phyloP scores from a whole-genome alignment of 2,888 invertebrate species.

The Biston stratarius region DNA sequence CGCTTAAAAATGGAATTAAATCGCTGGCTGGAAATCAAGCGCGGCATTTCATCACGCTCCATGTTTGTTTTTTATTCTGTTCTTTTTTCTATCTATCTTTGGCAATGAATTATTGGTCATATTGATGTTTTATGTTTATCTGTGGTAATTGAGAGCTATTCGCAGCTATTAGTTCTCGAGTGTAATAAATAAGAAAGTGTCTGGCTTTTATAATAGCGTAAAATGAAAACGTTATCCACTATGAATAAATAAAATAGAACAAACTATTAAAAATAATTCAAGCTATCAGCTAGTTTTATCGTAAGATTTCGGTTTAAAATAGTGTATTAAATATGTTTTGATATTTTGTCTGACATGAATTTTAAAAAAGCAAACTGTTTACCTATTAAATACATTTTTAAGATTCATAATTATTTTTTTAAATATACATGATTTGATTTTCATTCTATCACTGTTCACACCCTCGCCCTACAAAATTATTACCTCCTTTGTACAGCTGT shows the following conservation, averaged over 20 bases:
- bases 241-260: constrained; percentile 8
- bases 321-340: too few relatives aligned
- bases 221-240: constrained; percentile 6
- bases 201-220: constrained; percentile 6
- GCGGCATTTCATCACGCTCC: constrained; percentile 58
- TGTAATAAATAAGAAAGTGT: constrained; percentile 24
- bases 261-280: neutral
- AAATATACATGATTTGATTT: too few relatives aligned
- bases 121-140: constrained; percentile 32
- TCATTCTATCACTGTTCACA: too few relatives aligned
- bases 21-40: constrained; percentile 61
- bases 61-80: constrained; percentile 13
- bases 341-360: too few relatives aligned
- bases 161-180: neutral
- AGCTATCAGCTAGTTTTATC: too few relatives aligned
- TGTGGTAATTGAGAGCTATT: constrained; percentile 25
- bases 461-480: too few relatives aligned
- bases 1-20: constrained; percentile 52
- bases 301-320: too few relatives aligned
- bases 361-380: too few relatives aligned
- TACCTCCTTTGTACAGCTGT: too few relatives aligned
- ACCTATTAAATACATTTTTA: too few relatives aligned
- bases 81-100: constrained; percentile 27
- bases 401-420: too few relatives aligned
- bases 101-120: constrained; percentile 31